Base-by-base conservation (phyloP, 2,888 invertebrate genomes). In the Caenorhabditis virilis region DNA sequence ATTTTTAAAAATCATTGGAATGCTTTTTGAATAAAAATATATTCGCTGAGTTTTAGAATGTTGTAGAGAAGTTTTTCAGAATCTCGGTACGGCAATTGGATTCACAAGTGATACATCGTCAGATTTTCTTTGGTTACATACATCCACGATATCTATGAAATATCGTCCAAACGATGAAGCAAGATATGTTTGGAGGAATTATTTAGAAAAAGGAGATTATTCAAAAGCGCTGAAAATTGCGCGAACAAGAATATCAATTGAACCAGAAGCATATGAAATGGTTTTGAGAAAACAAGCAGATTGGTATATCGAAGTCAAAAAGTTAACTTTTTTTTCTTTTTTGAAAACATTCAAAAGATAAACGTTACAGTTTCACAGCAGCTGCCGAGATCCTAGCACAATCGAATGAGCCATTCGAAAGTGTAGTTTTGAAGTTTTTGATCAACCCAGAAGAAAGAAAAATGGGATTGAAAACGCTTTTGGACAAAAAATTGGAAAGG, bases 341-440 rank as follows among this genome's bases (percentile, higher is more conserved):
- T 5, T 16, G 11, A 26, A 13, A 27, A 25, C 9, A 2, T 6
- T 22, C 22, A 30, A 20, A 48, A 16, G n/a, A 11, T 30, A 9
- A 18, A 13, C 27, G 20, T 55, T 54, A 23, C 52, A 80, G 79
- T 30, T 80, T 61, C 55, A 74, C 70, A 1, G 81, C 79, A 1
- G 86, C 86, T 0, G 97, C 97, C 0, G 87, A 89, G 76, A 88
- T 91, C 72, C 95, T 90, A 84, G 93, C 95, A 0, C 90, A 92
- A 78, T 93, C 95, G 0, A 89, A 91, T 77, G 90, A 91, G 39
- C 91, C 93, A 20, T 95, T 98, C 83, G 97, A 97, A 86, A 92
- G 92, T 76, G 89, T 95, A 15, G 69, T 72, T 1, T 52, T 68
- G 30, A 70, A 71, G 45, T 69, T 72, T 43, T 54, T 72, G 4